phyloP scores from a whole-genome alignment of 1,140 invertebrate species.

The Zeugodacus cucurbitae region DNA sequence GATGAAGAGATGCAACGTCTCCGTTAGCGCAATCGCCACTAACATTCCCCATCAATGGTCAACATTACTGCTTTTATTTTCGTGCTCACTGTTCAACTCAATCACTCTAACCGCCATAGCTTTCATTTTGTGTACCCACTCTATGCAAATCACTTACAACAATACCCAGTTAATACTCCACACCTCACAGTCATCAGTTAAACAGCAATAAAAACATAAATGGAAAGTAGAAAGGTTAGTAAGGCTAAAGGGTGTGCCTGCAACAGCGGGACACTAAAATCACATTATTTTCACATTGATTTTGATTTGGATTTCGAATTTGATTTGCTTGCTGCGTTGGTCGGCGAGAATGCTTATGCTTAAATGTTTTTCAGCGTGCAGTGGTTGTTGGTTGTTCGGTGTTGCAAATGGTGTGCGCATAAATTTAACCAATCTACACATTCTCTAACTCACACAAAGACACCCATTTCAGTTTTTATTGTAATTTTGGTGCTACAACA shows the following conservation, averaged over 20 bases:
- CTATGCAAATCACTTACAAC: background rate
- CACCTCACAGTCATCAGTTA: background rate
- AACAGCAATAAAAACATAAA: background rate
- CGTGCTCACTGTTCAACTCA: too few species aligned
- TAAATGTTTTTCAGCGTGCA: background rate
- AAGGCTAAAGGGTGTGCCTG: background rate
- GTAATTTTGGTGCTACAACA: background rate
- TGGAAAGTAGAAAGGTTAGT: background rate
- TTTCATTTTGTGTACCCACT: background rate
- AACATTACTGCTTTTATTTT: too few species aligned
- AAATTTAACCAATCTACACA: background rate
- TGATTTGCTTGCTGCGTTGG: background rate
- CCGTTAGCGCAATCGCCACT: background rate
- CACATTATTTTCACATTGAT: background rate
- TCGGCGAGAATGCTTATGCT: background rate
- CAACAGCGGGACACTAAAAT: background rate
- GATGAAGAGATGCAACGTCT: background rate
- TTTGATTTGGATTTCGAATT: conserved; percentile 13
- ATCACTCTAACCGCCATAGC: background rate
- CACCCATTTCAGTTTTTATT: background rate
- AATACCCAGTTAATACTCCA: background rate
- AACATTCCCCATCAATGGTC: background rate
- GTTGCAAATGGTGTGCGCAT: background rate
- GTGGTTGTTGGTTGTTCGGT: background rate
- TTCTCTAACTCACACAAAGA: background rate